phyloP scores from a whole-genome alignment of 2,888 invertebrate species.

The Chironomus tentans region DNA sequence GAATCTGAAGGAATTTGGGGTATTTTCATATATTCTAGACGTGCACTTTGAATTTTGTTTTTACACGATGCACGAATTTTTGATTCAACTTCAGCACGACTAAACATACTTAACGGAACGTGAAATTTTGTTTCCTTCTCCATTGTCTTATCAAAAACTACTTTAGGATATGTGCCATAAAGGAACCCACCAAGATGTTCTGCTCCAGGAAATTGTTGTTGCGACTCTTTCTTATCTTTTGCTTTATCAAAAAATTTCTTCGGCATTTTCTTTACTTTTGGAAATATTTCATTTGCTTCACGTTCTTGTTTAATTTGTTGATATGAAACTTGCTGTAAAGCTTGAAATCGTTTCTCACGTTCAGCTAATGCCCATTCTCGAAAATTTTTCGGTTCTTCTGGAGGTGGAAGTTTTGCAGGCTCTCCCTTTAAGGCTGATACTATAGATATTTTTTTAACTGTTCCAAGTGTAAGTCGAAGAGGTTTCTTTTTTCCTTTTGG shows the following conservation, averaged over 20 bases:
- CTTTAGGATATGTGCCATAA: conserved; percentile 26
- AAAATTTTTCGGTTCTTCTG: neutral
- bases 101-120: conserved; percentile 28
- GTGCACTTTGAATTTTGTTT: conserved; percentile 14
- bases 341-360: conserved; percentile 21
- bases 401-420: neutral
- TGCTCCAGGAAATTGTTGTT: neutral
- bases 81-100: conserved; percentile 25
- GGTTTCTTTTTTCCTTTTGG: neutral
- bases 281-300: conserved; percentile 23
- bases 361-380: conserved; percentile 23
- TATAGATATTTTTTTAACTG: conserved; percentile 12
- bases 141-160: neutral
- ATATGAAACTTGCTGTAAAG: conserved; percentile 12
- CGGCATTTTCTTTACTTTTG: conserved; percentile 4
- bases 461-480: neutral
- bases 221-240: neutral
- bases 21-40: conserved; percentile 28
- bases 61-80: neutral
- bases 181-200: conserved; percentile 26
- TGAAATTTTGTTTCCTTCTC: conserved; percentile 24
- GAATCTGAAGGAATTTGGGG: conserved; percentile 28
- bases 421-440: conserved; percentile 3
- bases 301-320: conserved; percentile 13
- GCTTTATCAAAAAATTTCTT: neutral